Evolutionary conservation across 2,888 invertebrate species (phyloP).

Genomic region (Cerastoderma edule): DNA sequence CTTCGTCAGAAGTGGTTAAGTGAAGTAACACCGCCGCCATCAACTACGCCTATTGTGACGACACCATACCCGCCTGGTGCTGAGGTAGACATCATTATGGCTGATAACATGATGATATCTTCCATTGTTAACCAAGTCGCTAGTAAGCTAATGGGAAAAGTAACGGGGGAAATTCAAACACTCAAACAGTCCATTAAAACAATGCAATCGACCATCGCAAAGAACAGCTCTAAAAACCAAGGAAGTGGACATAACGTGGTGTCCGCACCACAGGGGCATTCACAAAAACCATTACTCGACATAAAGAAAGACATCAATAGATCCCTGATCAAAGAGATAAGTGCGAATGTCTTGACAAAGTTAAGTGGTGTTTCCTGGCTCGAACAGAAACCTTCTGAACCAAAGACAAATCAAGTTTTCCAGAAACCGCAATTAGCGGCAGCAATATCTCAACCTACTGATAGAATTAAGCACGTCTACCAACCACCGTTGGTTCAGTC

Average conservation of each 20-base stretch:
- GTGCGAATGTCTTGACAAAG: constrained; percentile 7
- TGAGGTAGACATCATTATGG: neutral
- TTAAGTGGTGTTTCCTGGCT: constrained; percentile 13
- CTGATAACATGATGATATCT: constrained; percentile 3
- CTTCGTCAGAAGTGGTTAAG: constrained; percentile 12
- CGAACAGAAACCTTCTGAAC: neutral
- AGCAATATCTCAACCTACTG: neutral
- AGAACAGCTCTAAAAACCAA: neutral
- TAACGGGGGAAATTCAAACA: too few relatives aligned
- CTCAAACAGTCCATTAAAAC: too few relatives aligned
- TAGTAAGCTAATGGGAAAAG: too few relatives aligned
- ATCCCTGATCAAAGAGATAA: constrained; percentile 9
- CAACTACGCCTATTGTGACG: neutral
- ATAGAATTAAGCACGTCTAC: neutral
- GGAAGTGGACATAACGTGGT: too few relatives aligned
- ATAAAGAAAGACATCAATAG: neutral
- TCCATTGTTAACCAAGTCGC: neutral
- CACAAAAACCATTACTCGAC: too few relatives aligned
- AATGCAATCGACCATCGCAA: too few relatives aligned
- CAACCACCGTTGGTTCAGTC: neutral
- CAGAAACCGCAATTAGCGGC: neutral
- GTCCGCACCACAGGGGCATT: too few relatives aligned
- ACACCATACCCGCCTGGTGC: constrained; percentile 9
- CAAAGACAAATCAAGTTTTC: neutral
- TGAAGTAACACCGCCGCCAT: neutral